These are phyloP conservation scores for Cyrtodaria siliqua DNA, from an alignment of 2,888 invertebrate species.

Conservation along the genomic window DNA sequence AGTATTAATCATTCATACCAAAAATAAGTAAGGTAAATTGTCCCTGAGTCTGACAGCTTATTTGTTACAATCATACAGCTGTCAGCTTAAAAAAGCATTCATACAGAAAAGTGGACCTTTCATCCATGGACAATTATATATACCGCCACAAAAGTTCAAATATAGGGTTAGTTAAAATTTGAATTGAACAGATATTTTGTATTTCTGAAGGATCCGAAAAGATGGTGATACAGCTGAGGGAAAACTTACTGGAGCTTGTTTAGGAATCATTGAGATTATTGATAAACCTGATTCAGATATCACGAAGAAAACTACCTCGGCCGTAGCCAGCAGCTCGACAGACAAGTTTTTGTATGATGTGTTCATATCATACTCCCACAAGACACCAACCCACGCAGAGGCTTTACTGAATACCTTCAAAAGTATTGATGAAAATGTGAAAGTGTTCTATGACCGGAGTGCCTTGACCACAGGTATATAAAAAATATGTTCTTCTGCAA, in stretches of 20 bases:
- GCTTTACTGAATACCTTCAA: slow-evolving; percentile 68
- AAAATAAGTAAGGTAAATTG: too few species aligned
- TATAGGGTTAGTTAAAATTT: too few species aligned
- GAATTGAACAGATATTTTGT: too few species aligned
- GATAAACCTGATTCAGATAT: slow-evolving; percentile 5
- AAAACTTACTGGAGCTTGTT: slow-evolving; percentile 64
- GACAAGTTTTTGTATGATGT: slow-evolving; percentile 76
- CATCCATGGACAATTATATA: too few species aligned
- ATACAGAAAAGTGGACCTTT: too few species aligned
- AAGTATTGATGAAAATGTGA: slow-evolving; percentile 68
- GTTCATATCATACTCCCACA: slow-evolving; percentile 84
- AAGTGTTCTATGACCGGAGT: slow-evolving; percentile 82
- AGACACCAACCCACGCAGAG: slow-evolving; percentile 71
- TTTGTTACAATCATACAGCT: too few species aligned
- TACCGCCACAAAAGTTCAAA: too few species aligned
- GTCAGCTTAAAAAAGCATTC: too few species aligned
- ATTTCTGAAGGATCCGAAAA: slow-evolving; percentile 55
- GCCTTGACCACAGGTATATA: slow-evolving; percentile 81
- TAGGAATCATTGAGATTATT: slow-evolving; percentile 39
- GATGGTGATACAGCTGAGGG: slow-evolving; percentile 63
- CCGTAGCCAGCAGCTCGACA: not conserved
- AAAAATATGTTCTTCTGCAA: too few species aligned
- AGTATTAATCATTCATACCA: too few species aligned
- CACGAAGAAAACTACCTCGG: not conserved
- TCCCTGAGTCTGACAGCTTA: too few species aligned